Evolutionary conservation across 2,113 vertebrate species (phyloP).

Genomic region (Marcusenius ussheri): DNA sequence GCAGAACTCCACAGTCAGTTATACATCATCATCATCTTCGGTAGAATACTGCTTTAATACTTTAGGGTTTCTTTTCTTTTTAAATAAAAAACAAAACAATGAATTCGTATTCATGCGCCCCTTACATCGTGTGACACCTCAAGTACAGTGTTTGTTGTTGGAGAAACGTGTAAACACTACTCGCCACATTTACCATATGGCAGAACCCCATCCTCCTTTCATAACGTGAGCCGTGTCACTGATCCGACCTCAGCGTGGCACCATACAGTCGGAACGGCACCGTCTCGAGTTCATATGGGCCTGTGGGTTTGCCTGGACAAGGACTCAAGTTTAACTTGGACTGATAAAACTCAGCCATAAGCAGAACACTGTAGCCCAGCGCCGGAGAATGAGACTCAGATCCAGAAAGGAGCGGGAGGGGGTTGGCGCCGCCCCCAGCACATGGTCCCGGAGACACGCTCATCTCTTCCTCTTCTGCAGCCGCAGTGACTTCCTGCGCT

Average conservation of each 20-base stretch:
- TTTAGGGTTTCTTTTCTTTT: background rate
- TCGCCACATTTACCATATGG: background rate
- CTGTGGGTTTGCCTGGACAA: background rate
- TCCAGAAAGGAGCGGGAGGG: background rate
- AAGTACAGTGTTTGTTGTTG: background rate
- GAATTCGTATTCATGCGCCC: background rate
- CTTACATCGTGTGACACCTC: background rate
- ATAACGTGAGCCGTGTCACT: background rate
- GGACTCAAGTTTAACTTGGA: conserved; percentile 19
- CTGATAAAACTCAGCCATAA: conserved; percentile 36
- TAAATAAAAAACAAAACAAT: background rate
- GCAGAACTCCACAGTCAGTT: background rate
- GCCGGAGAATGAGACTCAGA: background rate
- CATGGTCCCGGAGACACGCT: conserved; percentile 26
- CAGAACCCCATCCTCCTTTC: conserved; percentile 2
- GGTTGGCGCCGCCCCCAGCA: background rate
- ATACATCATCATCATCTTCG: background rate
- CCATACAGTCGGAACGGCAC: background rate
- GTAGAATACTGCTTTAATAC: background rate
- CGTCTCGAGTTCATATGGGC: background rate
- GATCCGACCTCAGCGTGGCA: background rate
- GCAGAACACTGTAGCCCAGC: background rate
- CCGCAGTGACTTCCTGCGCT: conserved; percentile 78
- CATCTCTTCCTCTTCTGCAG: conserved; percentile 94
- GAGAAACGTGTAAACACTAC: background rate